Base-by-base conservation (phyloP, 2,797 vertebrate species). In the Limosa lapponica region DNA sequence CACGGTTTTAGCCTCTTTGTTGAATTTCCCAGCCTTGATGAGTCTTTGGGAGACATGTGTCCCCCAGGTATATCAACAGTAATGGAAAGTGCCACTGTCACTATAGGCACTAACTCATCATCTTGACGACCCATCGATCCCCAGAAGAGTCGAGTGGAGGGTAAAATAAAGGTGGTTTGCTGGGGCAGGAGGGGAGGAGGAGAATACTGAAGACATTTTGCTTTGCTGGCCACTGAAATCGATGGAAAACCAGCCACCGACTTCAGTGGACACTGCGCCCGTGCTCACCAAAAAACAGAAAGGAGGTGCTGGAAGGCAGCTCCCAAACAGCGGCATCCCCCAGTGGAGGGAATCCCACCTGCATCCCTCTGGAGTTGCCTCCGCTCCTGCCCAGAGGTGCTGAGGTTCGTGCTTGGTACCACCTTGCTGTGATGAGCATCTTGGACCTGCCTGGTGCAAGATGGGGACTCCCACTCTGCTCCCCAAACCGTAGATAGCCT, bases 81-180 rank as follows among this genome's bases (percentile, higher is more conserved):
- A 95, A 96, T 97, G 90, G 83, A 93, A 96, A 96, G 92, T 96
- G 97, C 94, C 95, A 96, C 52, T 91, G 95, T 95, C 93, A 91
- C 95, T 95, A 84, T 62, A 86, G 85, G 79, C 88, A 86, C 90
- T 96, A 96, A 95, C 94, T 96, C 91, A 89, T 96, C 96, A 96
- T 95, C 93, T 74, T 94, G 95, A 97, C 4, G 86, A 95, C 81
- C 70, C 90, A 94, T 93, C 24, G 79, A 97, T 96, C 87, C 92
- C 82, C 2, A 1, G 36, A 95, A 95, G 92, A 95, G 89, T 70
- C 0, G 39, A 93, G 59, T 36, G 46, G 87, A 96, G 73, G 87
- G 78, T 81, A 89, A 90, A 95, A 95, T 87, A 94, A 84, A 93
- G 84, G 83, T 46, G 65, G 67, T 69, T 95, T 86, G 43, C 80